Conservation (phyloP, 2,113 vertebrate species). For the Clarias batrachus region DNA sequence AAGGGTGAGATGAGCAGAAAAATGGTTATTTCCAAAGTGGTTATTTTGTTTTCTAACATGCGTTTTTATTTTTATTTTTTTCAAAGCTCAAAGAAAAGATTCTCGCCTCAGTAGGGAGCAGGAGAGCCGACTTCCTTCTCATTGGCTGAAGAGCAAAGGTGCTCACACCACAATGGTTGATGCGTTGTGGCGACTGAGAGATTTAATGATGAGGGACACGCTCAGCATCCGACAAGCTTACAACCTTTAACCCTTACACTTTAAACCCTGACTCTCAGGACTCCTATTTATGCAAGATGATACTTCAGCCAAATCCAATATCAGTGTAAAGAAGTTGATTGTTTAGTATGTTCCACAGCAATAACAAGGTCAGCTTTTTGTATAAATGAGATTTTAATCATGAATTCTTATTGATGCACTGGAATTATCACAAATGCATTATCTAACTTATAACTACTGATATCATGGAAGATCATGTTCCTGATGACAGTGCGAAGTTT, state of each 20-base stretch:
- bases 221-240: conserved; percentile 94
- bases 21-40: not conserved
- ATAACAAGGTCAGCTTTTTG: conserved; percentile 38
- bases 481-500: conserved; percentile 15
- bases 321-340: conserved; percentile 29
- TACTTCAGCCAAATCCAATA: conserved; percentile 48
- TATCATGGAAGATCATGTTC: conserved; percentile 26
- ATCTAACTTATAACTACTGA: conserved; percentile 53
- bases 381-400: conserved; percentile 37
- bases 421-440: conserved; percentile 46
- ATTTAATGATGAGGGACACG: conserved; percentile 95
- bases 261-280: conserved; percentile 56
- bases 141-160: conserved; percentile 98
- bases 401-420: conserved; percentile 40
- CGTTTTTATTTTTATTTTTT: not conserved
- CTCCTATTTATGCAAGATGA: conserved; percentile 51
- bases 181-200: conserved; percentile 92
- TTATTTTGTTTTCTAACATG: conserved; percentile 3
- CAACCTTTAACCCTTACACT: conserved; percentile 77
- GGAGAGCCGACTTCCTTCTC: conserved; percentile 90
- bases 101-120: conserved; percentile 92
- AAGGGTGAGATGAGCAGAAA: conserved; percentile 74
- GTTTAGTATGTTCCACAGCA: conserved; percentile 38
- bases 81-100: conserved; percentile 85
- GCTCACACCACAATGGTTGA: conserved; percentile 97